phyloP scores from a whole-genome alignment of 2,797 vertebrate genomes.

The Vespertilio murinus region DNA sequence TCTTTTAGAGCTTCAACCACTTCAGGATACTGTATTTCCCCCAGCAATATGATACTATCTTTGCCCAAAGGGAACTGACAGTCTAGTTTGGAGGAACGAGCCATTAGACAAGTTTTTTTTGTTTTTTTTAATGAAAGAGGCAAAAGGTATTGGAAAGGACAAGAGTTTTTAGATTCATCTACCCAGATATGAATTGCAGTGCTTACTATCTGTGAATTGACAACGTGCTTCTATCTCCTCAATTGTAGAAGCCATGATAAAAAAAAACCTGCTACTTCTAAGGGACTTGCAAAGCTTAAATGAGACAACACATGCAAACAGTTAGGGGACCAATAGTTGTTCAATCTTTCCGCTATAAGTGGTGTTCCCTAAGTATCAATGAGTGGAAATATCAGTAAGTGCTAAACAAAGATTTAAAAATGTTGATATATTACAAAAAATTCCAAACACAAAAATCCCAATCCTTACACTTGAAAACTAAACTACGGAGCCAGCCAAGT shows the following conservation, averaged over 20 bases:
- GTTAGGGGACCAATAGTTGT: not conserved
- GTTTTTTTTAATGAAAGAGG: not conserved
- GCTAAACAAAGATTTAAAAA: not conserved
- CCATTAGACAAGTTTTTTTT: not conserved
- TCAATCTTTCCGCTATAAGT: not conserved
- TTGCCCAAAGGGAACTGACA: slow-evolving; percentile 5
- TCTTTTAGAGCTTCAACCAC: slow-evolving; percentile 13
- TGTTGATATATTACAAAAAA: not conserved
- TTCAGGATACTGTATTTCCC: slow-evolving; percentile 1
- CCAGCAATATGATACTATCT: not conserved
- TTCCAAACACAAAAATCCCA: slow-evolving; percentile 14
- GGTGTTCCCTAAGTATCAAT: not conserved
- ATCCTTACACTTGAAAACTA: not conserved
- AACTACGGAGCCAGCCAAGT: not conserved
- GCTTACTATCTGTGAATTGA: not conserved
- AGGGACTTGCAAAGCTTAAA: slow-evolving; percentile 20
- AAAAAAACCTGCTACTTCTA: not conserved
- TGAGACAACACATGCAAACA: not conserved
- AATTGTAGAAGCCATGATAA: not conserved
- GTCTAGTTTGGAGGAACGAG: not conserved
- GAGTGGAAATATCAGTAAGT: not conserved
- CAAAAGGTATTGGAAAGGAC: not conserved
- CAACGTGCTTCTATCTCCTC: slow-evolving; percentile 25
- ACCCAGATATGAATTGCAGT: not conserved
- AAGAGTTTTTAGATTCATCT: slow-evolving; percentile 11